Percentiles rank a stretch among this genome's conserved stretches.
These are phyloP conservation scores for Montipora capricornis DNA, from an alignment of 64 coral and sea anemone species.

Conservation along the genomic window DNA sequence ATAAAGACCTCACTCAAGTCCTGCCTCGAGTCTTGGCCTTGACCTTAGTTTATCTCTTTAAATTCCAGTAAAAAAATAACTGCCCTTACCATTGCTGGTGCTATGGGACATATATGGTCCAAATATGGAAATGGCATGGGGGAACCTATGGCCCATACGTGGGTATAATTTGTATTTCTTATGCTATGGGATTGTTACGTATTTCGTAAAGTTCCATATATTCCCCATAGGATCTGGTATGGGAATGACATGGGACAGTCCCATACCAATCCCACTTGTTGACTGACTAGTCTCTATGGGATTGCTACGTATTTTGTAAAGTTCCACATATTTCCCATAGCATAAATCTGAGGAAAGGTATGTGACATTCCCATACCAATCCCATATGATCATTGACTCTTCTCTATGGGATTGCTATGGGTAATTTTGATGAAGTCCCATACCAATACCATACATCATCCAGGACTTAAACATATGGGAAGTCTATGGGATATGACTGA, in stretches of 20 bases:
- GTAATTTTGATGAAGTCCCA: constrained; percentile 35
- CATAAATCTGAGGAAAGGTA: background rate
- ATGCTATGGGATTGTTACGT: constrained; percentile 24
- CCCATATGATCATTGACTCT: background rate
- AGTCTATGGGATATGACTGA: no score
- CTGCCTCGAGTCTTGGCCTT: no score
- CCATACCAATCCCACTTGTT: constrained; percentile 46
- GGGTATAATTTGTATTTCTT: no score
- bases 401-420: constrained; percentile 64
- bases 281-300: constrained; percentile 42
- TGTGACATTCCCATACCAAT: constrained; percentile 33
- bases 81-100: no score
- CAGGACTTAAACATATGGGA: constrained; percentile 9
- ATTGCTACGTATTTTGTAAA: constrained; percentile 40
- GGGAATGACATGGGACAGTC: constrained; percentile 28
- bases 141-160: no score
- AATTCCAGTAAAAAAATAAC: no score
- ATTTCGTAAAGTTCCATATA: constrained; percentile 34
- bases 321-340: constrained; percentile 36
- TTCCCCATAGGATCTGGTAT: constrained; percentile 28
- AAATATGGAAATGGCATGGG: no score
- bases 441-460: constrained; percentile 43
- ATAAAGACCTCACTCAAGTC: no score
- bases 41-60: no score
- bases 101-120: no score